A percentile compares a stretch with the other conserved stretches of the same genome.
Evolutionary conservation across 2,113 vertebrate species (phyloP).

Genomic region (Ceratotherium simum): DNA sequence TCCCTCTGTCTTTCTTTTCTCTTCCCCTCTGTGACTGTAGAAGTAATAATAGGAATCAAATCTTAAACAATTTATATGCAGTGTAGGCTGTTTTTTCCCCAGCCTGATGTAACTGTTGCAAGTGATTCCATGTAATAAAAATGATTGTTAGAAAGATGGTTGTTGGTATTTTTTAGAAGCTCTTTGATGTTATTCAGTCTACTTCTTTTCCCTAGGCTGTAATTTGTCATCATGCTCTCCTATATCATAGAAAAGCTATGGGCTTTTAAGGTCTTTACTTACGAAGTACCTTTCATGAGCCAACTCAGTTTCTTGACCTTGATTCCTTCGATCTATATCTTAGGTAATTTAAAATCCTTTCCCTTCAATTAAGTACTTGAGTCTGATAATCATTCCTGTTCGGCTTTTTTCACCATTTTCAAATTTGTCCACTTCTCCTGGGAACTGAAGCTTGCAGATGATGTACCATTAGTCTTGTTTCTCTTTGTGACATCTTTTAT

Average conservation of each 20-base stretch:
- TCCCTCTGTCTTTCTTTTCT: not conserved
- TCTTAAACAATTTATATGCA: not conserved
- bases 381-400: constrained; percentile 10
- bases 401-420: constrained; percentile 1
- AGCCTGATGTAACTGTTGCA: not conserved
- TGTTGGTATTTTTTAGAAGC: not conserved
- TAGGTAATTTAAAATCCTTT: not conserved
- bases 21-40: not conserved
- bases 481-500: not conserved
- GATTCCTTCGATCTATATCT: not conserved
- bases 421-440: not conserved
- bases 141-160: not conserved
- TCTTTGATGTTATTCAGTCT: not conserved
- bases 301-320: not conserved
- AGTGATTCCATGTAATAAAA: not conserved
- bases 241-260: not conserved
- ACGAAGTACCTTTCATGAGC: not conserved
- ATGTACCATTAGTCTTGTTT: not conserved
- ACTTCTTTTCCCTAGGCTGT: not conserved
- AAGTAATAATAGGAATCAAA: not conserved
- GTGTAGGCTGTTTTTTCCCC: not conserved
- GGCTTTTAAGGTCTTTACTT: not conserved
- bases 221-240: not conserved
- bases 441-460: not conserved
- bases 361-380: not conserved